Evolutionary conservation across 2,113 vertebrate species (phyloP).

Genomic region (Otolemur garnettii): DNA sequence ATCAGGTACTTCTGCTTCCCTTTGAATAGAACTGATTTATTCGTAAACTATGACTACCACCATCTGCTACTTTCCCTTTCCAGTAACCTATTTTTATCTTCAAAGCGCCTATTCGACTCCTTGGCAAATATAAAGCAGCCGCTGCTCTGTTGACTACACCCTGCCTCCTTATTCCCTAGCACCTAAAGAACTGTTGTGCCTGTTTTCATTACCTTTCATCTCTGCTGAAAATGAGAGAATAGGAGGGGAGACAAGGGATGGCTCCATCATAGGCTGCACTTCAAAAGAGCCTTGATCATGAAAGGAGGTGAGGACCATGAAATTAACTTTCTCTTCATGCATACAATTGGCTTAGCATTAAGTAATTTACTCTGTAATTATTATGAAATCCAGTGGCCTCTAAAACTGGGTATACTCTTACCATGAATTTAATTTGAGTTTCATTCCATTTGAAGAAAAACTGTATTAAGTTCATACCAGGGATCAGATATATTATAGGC

Average conservation of each 20-base stretch:
- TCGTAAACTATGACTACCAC: conserved; percentile 67
- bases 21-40: conserved; percentile 74
- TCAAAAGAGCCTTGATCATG: conserved; percentile 25
- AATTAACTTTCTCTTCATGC: neutral
- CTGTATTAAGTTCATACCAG: neutral
- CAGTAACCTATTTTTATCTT: conserved; percentile 55
- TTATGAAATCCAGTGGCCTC: conserved; percentile 6
- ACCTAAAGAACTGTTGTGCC: conserved; percentile 27
- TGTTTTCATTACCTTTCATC: conserved; percentile 20
- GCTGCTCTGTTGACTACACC: neutral
- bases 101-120: conserved; percentile 29
- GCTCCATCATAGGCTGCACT: neutral
- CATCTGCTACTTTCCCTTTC: conserved; percentile 70
- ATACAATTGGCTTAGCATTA: conserved; percentile 45
- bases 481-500: neutral
- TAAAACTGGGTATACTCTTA: neutral
- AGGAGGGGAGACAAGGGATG: neutral
- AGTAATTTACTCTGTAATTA: conserved; percentile 55
- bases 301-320: neutral
- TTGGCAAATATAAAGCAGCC: conserved; percentile 61
- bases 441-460: neutral
- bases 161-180: neutral
- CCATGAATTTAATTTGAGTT: neutral
- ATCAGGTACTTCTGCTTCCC: conserved; percentile 38
- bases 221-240: neutral